Base-by-base conservation (phyloP, 2,888 invertebrate genomes). In the Leptarthrus brevirostris region DNA sequence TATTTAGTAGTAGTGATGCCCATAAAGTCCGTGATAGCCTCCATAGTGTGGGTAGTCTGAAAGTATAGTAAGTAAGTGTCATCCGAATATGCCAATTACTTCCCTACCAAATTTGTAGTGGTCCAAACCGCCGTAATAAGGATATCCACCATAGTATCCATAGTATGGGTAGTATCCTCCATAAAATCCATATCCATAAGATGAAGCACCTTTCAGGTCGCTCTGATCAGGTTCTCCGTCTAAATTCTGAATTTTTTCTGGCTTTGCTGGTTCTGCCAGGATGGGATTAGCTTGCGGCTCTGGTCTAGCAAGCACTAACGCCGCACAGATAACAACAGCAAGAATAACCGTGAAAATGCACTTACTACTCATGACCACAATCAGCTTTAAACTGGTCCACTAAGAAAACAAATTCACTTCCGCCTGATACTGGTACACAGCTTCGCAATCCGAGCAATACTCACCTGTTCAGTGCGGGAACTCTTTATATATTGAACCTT, bases 101-200 rank as follows among this genome's bases (percentile, higher is more conserved):
- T n/a, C n/a, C 0, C 30, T 56, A 56, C 56, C 56, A 6, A 56
- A 30, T 56, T 56, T 56, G 30, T 56, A 56, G n/a, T n/a, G n/a
- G 24, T 30, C 56, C 30, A 56, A 30, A 18, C 52, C 34, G 14
- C 36, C n/a, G n/a, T 36, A 61, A 22, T 49, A 52, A 18, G 49
- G 49, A 34, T 71, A 71, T 6, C 22, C 22, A 10, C 24, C 8
- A 47, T 80, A 79, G 47, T 69, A 58, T 49, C 44, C 72, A 14
- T 52, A 24, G 2, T 36, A 44, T 3, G 36, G 24, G 8, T 34
- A 34, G 14, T 79, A 78, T 22, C 79, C 78, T 20, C 80, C 79
- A 72, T 83, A 83, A 72, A 82, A 83, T 44, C 85, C 83, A 58
- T 82, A 81, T 40, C 83, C 83, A 24, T 79, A 77, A 1, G 83